phyloP scores from a whole-genome alignment of 2,797 vertebrate genomes.

The Pseudocheirus occidentalis region DNA sequence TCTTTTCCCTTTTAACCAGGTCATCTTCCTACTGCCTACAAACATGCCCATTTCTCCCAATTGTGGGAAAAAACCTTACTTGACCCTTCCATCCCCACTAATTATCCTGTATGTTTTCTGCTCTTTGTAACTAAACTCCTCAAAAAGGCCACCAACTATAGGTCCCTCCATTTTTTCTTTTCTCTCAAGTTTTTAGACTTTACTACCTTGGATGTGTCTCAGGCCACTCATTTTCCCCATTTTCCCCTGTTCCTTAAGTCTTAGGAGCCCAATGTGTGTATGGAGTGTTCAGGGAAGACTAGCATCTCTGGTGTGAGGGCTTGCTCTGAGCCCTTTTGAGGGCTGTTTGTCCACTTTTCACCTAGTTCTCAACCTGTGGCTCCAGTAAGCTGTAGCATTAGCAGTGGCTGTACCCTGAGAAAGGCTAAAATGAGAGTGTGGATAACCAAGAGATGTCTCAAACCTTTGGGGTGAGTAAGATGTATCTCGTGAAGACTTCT shows the following conservation, averaged over 20 bases:
- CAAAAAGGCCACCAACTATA: background rate
- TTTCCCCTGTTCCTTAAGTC: background rate
- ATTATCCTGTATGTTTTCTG: background rate
- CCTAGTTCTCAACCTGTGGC: background rate
- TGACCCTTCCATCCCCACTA: background rate
- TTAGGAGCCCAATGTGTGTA: background rate
- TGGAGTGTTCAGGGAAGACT: background rate
- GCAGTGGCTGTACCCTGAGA: background rate
- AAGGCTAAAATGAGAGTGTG: background rate
- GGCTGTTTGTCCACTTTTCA: background rate
- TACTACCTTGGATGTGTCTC: background rate
- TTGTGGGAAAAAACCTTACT: background rate
- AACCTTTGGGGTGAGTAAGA: background rate
- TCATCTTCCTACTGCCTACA: background rate
- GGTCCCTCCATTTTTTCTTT: no score
- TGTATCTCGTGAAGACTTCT: background rate
- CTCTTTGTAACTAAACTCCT: background rate
- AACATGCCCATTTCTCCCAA: background rate
- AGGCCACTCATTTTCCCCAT: background rate
- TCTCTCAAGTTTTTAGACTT: background rate
- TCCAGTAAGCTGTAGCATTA: background rate
- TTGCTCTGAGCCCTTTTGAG: no score
- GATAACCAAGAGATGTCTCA: background rate
- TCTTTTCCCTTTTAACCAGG: background rate
- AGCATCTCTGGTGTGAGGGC: background rate